phyloP scores from a whole-genome alignment of 2,888 invertebrate species.

The Piscicola geometra region DNA sequence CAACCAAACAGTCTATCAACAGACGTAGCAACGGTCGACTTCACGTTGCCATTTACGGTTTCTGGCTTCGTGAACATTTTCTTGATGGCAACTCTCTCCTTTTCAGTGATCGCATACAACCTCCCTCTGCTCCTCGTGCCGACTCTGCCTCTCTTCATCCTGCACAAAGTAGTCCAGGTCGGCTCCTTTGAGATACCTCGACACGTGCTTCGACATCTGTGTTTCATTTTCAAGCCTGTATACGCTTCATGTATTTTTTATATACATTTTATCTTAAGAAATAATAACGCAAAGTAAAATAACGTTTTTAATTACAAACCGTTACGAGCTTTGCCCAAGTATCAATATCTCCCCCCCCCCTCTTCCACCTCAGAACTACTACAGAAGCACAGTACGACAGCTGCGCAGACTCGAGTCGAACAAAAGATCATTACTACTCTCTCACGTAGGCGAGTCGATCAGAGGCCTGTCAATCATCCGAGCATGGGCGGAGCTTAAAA shows the following conservation, averaged over 20 bases:
- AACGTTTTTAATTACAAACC: too few relatives aligned
- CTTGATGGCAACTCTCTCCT: constrained; percentile 1
- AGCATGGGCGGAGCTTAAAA: background rate
- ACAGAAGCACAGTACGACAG: constrained; percentile 7
- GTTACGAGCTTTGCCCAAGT: too few relatives aligned
- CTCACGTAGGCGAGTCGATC: constrained; percentile 21
- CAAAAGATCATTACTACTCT: constrained; percentile 17
- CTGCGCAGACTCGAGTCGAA: constrained; percentile 21
- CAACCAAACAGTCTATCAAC: background rate
- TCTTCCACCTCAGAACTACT: constrained; percentile 6
- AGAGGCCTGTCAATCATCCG: constrained; percentile 21
- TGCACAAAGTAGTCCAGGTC: constrained; percentile 24
- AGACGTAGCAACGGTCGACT: constrained; percentile 27
- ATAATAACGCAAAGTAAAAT: too few relatives aligned
- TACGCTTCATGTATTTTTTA: too few relatives aligned
- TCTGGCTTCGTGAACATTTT: constrained; percentile 29
- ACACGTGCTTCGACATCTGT: too few relatives aligned
- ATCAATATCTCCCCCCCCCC: too few relatives aligned
- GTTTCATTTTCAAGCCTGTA: too few relatives aligned
- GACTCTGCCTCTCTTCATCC: constrained; percentile 8
- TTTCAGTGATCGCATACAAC: constrained; percentile 14
- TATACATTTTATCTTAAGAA: too few relatives aligned
- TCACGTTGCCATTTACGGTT: constrained; percentile 23
- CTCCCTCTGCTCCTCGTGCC: constrained; percentile 23
- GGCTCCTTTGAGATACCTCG: too few relatives aligned